phyloP scores from a whole-genome alignment of 2,888 invertebrate genomes.

The Oligia fasciuncula region DNA sequence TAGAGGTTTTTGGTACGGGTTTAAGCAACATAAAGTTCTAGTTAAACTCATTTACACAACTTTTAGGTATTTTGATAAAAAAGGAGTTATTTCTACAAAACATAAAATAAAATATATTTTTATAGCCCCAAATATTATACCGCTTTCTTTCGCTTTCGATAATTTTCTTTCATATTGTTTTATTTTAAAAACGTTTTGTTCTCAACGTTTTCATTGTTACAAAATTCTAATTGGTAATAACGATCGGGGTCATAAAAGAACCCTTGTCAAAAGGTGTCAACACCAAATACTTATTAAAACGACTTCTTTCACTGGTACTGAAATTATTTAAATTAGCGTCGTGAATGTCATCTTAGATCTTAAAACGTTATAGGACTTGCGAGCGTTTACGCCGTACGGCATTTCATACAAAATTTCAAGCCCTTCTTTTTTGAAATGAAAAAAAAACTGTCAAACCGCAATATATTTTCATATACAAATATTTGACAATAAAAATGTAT shows the following conservation, averaged over 20 bases:
- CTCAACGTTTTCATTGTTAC: conserved; percentile 2
- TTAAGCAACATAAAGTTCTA: not conserved
- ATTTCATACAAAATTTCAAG: too few species aligned
- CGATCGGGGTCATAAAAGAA: conserved; percentile 15
- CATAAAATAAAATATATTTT: not conserved
- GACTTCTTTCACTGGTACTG: conserved; percentile 18
- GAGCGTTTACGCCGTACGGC: too few species aligned
- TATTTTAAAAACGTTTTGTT: not conserved
- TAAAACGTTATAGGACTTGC: not conserved
- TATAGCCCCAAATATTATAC: not conserved
- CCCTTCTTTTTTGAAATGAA: too few species aligned
- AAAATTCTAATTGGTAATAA: conserved; percentile 37
- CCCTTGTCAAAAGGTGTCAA: conserved; percentile 55
- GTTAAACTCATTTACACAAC: not conserved
- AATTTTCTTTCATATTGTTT: not conserved
- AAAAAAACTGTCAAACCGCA: too few species aligned
- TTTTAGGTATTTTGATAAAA: not conserved
- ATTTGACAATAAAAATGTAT: too few species aligned
- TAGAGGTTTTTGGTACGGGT: not conserved
- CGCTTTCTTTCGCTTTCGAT: not conserved
- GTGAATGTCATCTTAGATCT: not conserved
- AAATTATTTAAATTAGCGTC: conserved; percentile 24
- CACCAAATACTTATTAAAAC: conserved; percentile 43
- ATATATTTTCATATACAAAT: too few species aligned
- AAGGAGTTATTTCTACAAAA: too few species aligned